phyloP scores from a whole-genome alignment of 2,888 invertebrate species.

The Azorinus chamasolen region DNA sequence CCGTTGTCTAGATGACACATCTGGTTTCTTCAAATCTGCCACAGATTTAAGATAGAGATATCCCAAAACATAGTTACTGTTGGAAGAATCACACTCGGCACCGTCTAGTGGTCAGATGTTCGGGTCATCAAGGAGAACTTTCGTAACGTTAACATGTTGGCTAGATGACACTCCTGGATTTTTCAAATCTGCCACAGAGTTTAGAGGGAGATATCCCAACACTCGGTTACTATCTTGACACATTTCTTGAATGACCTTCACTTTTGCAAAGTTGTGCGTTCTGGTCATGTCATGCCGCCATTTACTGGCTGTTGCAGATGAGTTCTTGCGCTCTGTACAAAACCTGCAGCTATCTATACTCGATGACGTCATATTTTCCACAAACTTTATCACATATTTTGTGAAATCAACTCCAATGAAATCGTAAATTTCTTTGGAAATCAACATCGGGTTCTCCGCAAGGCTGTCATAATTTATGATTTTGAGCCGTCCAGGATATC shows the following conservation, averaged over 20 bases:
- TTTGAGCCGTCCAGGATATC: slow-evolving; percentile 10
- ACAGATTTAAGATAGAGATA: no score
- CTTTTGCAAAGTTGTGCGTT: background rate
- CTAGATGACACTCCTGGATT: no score
- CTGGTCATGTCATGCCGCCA: slow-evolving; percentile 11
- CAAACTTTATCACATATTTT: background rate
- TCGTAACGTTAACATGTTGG: no score
- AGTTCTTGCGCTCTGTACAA: slow-evolving; percentile 18
- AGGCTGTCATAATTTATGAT: slow-evolving; percentile 23
- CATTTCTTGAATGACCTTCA: background rate
- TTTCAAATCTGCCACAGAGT: no score
- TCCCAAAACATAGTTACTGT: no score
- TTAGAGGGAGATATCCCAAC: slow-evolving; percentile 26
- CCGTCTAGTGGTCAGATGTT: no score
- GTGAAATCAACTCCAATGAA: slow-evolving; percentile 20
- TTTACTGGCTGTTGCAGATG: slow-evolving; percentile 14
- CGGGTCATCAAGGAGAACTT: no score
- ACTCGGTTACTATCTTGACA: slow-evolving; percentile 19
- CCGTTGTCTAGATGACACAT: no score
- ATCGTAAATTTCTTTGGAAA: slow-evolving; percentile 3
- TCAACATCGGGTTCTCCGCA: slow-evolving; percentile 11
- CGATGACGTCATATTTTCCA: background rate
- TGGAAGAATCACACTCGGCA: no score
- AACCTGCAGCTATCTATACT: background rate
- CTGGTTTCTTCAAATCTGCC: no score